A percentile compares a stretch with the other conserved stretches of the same genome.
phyloP scores from a whole-genome alignment of 2,888 invertebrate genomes.

The Seira ritae region DNA sequence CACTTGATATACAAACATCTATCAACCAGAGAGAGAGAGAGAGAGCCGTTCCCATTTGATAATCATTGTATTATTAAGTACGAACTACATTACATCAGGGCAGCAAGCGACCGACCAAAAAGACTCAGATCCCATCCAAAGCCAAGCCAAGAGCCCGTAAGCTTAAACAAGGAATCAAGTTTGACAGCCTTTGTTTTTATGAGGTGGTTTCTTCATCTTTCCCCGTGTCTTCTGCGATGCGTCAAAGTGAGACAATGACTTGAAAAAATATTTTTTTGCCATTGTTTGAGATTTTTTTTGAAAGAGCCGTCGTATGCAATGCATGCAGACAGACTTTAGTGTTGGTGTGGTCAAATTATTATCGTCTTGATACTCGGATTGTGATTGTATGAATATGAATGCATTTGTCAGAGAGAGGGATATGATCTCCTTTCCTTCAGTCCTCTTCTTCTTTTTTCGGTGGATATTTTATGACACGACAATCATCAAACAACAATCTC shows the following conservation, averaged over 20 bases:
- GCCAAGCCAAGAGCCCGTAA: conserved; percentile 31
- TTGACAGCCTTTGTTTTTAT: conserved; percentile 67
- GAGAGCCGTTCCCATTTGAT: conserved; percentile 34
- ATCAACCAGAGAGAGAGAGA: background rate
- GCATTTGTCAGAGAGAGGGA: background rate
- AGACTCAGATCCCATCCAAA: no score
- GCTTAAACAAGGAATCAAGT: conserved; percentile 61
- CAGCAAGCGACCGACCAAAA: conserved; percentile 3
- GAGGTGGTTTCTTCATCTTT: conserved; percentile 57
- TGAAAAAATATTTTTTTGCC: conserved; percentile 6
- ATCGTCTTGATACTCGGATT: no score
- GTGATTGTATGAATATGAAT: no score
- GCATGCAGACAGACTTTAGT: background rate
- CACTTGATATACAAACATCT: background rate
- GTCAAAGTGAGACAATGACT: conserved; percentile 60
- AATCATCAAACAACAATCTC: conserved; percentile 36
- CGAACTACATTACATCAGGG: conserved; percentile 41
- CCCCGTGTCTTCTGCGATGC: conserved; percentile 59
- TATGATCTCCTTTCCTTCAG: background rate
- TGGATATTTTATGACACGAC: conserved; percentile 55
- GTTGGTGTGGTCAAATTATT: conserved; percentile 46
- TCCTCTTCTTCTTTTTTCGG: conserved; percentile 32
- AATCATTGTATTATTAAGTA: conserved; percentile 42
- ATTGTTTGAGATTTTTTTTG: conserved; percentile 9
- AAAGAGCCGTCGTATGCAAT: conserved; percentile 18